These are phyloP conservation scores for Nephotettix cincticeps DNA, from an alignment of 1,140 invertebrate species.

Conservation along the genomic window DNA sequence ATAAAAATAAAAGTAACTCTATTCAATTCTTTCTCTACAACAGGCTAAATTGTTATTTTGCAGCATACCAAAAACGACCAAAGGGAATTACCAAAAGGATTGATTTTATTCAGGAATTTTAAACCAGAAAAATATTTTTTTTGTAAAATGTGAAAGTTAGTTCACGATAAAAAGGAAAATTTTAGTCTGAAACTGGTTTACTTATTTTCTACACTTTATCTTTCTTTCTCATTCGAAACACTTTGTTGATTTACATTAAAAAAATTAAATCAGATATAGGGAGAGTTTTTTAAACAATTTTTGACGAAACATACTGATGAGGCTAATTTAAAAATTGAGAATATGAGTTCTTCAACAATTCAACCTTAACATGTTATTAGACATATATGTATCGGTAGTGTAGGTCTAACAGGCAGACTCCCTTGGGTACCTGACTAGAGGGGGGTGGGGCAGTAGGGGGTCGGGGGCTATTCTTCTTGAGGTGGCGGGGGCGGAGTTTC, in stretches of 20 bases:
- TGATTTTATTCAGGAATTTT: too few relatives aligned
- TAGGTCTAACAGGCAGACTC: background rate
- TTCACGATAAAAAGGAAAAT: too few relatives aligned
- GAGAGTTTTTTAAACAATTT: background rate
- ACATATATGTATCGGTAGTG: background rate
- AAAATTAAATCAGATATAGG: background rate
- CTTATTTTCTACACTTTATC: too few relatives aligned
- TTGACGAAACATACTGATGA: background rate
- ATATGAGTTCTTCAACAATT: background rate
- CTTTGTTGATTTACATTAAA: background rate
- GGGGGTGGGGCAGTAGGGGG: background rate
- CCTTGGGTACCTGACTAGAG: slow-evolving; percentile 17
- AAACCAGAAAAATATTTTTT: too few relatives aligned
- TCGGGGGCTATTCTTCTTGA: slow-evolving; percentile 24
- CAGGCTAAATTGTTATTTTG: too few relatives aligned
- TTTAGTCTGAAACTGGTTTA: too few relatives aligned
- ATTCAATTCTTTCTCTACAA: too few relatives aligned
- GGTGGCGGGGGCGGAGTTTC: slow-evolving; percentile 25
- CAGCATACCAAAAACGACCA: too few relatives aligned
- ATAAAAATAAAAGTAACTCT: too few relatives aligned
- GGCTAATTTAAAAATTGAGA: background rate
- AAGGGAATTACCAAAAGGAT: too few relatives aligned
- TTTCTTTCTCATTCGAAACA: too few relatives aligned
- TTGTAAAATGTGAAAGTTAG: too few relatives aligned
- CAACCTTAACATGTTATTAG: background rate